Base-by-base conservation (phyloP, 92 coral and sea anemone genomes). In the Plumapathes pennacea region DNA sequence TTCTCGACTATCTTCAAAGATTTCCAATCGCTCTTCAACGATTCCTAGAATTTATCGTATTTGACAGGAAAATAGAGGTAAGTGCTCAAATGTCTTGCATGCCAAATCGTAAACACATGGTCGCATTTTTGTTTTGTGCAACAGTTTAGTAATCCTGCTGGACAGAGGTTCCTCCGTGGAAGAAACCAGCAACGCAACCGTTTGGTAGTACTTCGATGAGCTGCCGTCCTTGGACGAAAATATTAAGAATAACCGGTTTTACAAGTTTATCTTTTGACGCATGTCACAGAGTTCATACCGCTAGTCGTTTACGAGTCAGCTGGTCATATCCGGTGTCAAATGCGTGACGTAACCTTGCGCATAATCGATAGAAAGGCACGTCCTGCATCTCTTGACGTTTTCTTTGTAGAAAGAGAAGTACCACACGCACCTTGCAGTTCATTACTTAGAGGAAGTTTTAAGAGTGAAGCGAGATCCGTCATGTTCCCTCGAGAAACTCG, bases 1-100 rank as follows among this genome's bases (percentile, higher is more conserved):
- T 92, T 30, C 85, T 88, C 54, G 96, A 92, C 46, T 92, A 92
- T 69, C 80, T 92, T 62, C 88, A 83, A 25, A 88, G 77, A 62
- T 92, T 76, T 40, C 89, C 94, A 5, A 46, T 71, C 38, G 94
- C 98, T 24, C 77, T 76, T 50, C 85, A 77, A 7, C 78, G 58
- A 23, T 92, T 84, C 38, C 78, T 92, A 38, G 98, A 92, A 54
- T 85, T 71, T 42, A 63, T 92, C 51, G 84, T 92, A 4, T 88
- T 62, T 56, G 78, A 79, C 19, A 75, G 64, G 61, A 92, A 92
- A 54, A 54, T 84, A 8, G 80, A 92, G 74, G 98, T 74, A 73
- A 79, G 82, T 64, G 4, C 4, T 7, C 8, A 45, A 19, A 2
- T 18, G 25, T 18, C 14, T 41, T 18, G 28, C 3, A 14, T 50